Base-by-base conservation (phyloP, 2,797 vertebrate species). In the Micromesistius poutassou region DNA sequence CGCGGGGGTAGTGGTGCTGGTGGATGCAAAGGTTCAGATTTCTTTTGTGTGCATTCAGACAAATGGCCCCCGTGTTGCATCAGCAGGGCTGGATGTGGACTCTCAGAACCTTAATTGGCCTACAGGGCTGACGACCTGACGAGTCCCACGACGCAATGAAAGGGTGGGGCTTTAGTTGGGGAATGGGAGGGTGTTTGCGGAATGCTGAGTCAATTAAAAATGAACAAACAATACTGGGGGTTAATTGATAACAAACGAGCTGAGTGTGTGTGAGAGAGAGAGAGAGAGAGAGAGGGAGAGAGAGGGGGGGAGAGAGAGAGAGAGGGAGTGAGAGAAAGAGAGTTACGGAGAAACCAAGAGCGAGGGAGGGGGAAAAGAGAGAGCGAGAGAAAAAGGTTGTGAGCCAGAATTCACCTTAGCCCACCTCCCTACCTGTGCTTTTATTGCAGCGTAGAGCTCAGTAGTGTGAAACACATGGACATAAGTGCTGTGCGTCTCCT, bases 101-200 rank as follows among this genome's bases (percentile, higher is more conserved):
- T 80, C 76, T 80, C 76, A 28, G 66, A 25, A 25, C 83, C 85
- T 84, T 92, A 92, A 92, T 93, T 93, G 87, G 89, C 84, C 87
- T 87, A 82, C 36, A 83, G 88, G 84, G 84, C 80, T 77, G 75
- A 77, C 76, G 79, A 38, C 36, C 33, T 35, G 72, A n/a, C 83
- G 87, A 78, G 82, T 62, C 80, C 78, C 55, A 22, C 80, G 46
- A 19, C 75, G 80, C 80, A 80, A 22, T n/a, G 87, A 81, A 84
- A 80, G 89, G 82, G 82, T 82, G 87, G 80, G 90, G 86, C 80
- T 81, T 81, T 62, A 33, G 75, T 79, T 40, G 72, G 83, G 74
- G 81, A 78, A 30, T 31, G 46, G 46, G 40, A 55, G 46, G 46
- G 4, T 55, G 46, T 19, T 55, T 55, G 46, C 19, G 46, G 46